A percentile compares a stretch with the other conserved stretches of the same genome.
phyloP scores from a whole-genome alignment of 2,797 vertebrate genomes.

The Hippocampus kuda region DNA sequence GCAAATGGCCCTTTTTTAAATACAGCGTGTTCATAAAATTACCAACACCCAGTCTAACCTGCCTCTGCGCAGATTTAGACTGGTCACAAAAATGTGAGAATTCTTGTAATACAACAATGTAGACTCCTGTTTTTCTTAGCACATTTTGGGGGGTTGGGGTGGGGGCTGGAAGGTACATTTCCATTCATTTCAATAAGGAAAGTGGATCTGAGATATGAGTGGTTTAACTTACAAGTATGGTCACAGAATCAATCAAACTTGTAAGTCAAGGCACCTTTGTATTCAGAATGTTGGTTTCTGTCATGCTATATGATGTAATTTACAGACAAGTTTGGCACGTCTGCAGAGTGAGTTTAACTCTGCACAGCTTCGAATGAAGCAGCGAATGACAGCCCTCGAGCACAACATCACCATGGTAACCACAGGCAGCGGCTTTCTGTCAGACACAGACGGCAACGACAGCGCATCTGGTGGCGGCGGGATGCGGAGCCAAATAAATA shows the following conservation, averaged over 20 bases:
- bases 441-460: slow-evolving; percentile 50
- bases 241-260: neutral
- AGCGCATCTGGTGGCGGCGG: slow-evolving; percentile 43
- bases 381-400: slow-evolving; percentile 77
- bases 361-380: slow-evolving; percentile 82
- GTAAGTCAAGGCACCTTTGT: neutral
- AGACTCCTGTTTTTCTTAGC: too few species aligned
- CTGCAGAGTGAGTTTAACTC: slow-evolving; percentile 78
- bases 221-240: neutral
- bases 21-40: too few species aligned
- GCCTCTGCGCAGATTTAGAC: too few species aligned
- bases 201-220: too few species aligned
- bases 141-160: too few species aligned
- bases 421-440: slow-evolving; percentile 57
- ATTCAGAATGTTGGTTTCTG: neutral
- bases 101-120: too few species aligned
- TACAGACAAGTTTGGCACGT: slow-evolving; percentile 68
- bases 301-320: neutral
- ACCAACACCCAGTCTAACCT: too few species aligned
- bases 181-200: neutral
- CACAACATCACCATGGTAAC: slow-evolving; percentile 19
- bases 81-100: too few species aligned
- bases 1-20: too few species aligned
- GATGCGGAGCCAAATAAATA: slow-evolving; percentile 52
- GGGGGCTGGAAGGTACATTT: neutral